phyloP scores from a whole-genome alignment of 2,113 vertebrate genomes.

The Guaruba guarouba region DNA sequence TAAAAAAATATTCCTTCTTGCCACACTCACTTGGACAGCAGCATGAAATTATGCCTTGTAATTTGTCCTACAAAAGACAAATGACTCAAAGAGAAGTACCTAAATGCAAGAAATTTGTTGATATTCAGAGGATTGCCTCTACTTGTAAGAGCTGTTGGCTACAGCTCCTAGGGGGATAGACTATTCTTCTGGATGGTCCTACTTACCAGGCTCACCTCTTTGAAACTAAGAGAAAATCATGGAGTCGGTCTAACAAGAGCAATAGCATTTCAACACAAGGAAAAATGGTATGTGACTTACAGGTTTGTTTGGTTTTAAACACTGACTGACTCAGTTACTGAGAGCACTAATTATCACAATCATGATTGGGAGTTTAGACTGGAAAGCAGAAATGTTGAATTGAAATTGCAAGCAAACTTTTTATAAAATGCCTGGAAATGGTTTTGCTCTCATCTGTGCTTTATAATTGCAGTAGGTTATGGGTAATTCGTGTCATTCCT shows the following conservation, averaged over 20 bases:
- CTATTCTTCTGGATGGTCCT: not conserved
- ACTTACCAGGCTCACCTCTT: not conserved
- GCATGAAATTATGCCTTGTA: not conserved
- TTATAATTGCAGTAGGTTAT: not conserved
- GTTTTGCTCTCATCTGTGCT: not conserved
- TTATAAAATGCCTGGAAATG: not conserved
- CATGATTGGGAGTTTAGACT: not conserved
- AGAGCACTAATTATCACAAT: conserved; percentile 1
- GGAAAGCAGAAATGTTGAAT: not conserved
- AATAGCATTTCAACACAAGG: conserved; percentile 6
- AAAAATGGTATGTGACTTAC: not conserved
- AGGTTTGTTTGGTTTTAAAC: conserved; percentile 38
- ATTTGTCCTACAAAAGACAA: conserved; percentile 10
- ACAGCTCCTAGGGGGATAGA: not conserved
- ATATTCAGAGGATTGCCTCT: not conserved
- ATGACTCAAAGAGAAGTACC: conserved; percentile 12
- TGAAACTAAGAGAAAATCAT: not conserved
- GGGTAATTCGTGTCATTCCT: not conserved
- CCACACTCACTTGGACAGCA: not conserved
- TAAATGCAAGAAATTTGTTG: not conserved
- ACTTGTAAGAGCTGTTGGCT: not conserved
- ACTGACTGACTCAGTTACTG: conserved; percentile 22
- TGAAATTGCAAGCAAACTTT: not conserved
- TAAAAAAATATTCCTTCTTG: conserved; percentile 40
- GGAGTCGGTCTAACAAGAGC: not conserved